Evolutionary conservation across 2,888 invertebrate genomes (phyloP), one percentile per base, ranked within the genome.

Genomic region (Trilocha varians): DNA sequence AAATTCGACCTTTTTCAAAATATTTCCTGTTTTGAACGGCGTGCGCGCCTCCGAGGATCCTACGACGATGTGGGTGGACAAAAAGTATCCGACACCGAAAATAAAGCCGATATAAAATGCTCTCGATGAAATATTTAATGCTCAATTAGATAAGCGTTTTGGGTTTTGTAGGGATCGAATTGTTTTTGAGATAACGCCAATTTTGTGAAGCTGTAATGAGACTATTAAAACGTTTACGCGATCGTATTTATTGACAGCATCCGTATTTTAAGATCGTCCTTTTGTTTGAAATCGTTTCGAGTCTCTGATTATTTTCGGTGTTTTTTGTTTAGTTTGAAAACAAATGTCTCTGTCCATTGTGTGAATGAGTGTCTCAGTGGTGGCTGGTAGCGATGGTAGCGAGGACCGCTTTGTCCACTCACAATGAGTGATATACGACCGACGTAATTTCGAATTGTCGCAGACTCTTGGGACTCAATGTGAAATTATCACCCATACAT

Each of bases 81-180:
- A 79, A 79, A 79, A 65, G 72, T 75, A 78, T 73, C 72, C 65
- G 67, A 67, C 68, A 73, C 61, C 69, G 62, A 78, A 78, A 76
- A 83, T 79, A 79, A 82, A 84, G 75, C 72, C 64, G 71, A 78
- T 77, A 83, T 80, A 80, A 82, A 82, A 80, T 80, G 74, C 69
- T 69, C 75, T 77, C 83, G 79, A 79, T 73, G 84, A 85, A 80
- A 79, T 83, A 79, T 80, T 83, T 83, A 82, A 83, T 80, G 76
- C 82, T 83, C 80, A 84, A 83, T 83, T 84, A 83, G 82, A 82
- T 83, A 83, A 82, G 78, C 78, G 78, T 78, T 83, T 79, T 80
- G 69, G 77, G 74, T 78, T 82, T 76, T 74, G 78, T 78, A 73
- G 71, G 70, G 75, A 75, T 78, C 70, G 76, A 78, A 80, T 80